These are phyloP conservation scores for Orgyia antiqua DNA, from an alignment of 2,888 invertebrate species.

Conservation along the genomic window DNA sequence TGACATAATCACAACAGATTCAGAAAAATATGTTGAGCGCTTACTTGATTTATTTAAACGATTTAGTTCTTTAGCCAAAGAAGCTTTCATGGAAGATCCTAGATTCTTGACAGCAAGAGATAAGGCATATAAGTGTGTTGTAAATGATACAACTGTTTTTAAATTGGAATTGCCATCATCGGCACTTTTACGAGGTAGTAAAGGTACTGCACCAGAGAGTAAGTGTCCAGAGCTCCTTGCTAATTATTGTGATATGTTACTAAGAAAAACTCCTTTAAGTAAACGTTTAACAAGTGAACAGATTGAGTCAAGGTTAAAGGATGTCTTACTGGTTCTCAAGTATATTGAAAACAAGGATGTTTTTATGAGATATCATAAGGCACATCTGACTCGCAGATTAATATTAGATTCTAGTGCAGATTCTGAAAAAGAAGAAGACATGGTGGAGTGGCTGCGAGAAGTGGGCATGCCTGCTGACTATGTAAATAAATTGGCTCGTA, in stretches of 20 bases:
- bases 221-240: conserved; percentile 99
- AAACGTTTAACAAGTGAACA: conserved; percentile 97
- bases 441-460: conserved; percentile 98
- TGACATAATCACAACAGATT: conserved; percentile 96
- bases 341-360: conserved; percentile 99
- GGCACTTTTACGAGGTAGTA: conserved; percentile 79
- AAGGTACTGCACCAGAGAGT: conserved; percentile 91
- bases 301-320: conserved; percentile 94
- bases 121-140: conserved; percentile 98
- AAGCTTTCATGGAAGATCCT: conserved; percentile 98
- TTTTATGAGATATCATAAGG: conserved; percentile 99
- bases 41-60: conserved; percentile 93
- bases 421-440: conserved; percentile 99
- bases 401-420: conserved; percentile 99
- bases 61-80: conserved; percentile 93
- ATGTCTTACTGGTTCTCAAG: conserved; percentile 97
- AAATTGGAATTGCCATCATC: conserved; percentile 82
- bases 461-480: conserved; percentile 99
- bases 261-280: conserved; percentile 96
- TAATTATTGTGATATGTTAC: conserved; percentile 99
- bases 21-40: conserved; percentile 98
- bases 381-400: conserved; percentile 94
- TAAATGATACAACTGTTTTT: conserved; percentile 97
- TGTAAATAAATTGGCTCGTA: conserved; percentile 97
- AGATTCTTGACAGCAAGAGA: conserved; percentile 98